Evolutionary conservation across 2,888 invertebrate species (phyloP).

Genomic region (Meandrusa payeni): DNA sequence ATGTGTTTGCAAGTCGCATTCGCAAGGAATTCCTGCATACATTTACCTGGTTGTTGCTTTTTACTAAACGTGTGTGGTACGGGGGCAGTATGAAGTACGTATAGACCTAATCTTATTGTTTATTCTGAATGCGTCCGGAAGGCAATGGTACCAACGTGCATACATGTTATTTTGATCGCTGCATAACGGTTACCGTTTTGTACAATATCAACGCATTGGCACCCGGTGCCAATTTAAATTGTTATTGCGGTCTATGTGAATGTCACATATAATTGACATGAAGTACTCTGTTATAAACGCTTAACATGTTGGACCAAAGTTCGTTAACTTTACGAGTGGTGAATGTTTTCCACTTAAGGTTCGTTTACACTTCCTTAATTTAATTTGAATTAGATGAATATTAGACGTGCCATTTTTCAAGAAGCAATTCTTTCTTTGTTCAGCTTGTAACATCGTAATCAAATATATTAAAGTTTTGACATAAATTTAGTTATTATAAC

Average conservation of each 20-base stretch:
- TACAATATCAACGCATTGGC: conserved; percentile 48
- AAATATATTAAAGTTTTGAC: no score
- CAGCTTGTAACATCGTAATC: no score
- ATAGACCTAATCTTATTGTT: conserved; percentile 40
- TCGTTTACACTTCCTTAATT: no score
- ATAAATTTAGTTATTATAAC: no score
- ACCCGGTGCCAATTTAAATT: conserved; percentile 32
- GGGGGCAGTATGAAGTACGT: conserved; percentile 32
- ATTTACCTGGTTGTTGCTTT: conserved; percentile 17
- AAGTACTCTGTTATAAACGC: conserved; percentile 10
- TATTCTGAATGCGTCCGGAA: conserved; percentile 51
- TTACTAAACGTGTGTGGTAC: conserved; percentile 18
- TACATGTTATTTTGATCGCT: conserved; percentile 59
- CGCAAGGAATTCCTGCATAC: conserved; percentile 17
- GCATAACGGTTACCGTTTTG: conserved; percentile 60
- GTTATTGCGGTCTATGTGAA: conserved; percentile 12
- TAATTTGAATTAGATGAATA: no score
- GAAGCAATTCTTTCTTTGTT: no score
- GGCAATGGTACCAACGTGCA: conserved; percentile 52
- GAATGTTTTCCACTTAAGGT: neutral
- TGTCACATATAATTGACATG: conserved; percentile 21
- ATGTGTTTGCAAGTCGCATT: conserved; percentile 8
- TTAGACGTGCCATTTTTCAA: no score
- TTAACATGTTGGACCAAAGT: conserved; percentile 14
- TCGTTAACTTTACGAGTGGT: conserved; percentile 15